Evolutionary conservation across 1,140 invertebrate genomes (phyloP).

Genomic region (Reticulitermes speratus): DNA sequence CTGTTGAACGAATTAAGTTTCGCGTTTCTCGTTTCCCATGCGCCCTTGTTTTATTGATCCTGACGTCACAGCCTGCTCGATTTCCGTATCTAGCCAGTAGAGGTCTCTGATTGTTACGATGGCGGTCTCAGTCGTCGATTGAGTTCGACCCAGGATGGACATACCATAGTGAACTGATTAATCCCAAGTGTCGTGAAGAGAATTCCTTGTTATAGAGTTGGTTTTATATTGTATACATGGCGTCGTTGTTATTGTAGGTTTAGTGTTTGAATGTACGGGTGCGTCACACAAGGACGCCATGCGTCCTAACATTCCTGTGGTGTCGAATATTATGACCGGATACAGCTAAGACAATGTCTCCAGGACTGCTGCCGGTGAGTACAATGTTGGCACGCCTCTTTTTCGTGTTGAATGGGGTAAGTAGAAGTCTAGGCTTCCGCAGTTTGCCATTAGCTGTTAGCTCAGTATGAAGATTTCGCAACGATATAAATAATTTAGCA

Average conservation of each 20-base stretch:
- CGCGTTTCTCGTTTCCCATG: not conserved
- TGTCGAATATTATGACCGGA: not conserved
- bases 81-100: not conserved
- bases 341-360: constrained; percentile 10
- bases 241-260: not conserved
- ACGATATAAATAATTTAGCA: too few species aligned
- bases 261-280: not conserved
- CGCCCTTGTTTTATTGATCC: constrained; percentile 9
- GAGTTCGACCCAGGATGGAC: not conserved
- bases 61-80: not conserved
- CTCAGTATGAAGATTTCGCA: too few species aligned
- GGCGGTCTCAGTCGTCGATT: not conserved
- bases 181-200: not conserved
- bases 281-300: not conserved
- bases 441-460: too few species aligned
- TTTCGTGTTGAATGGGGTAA: not conserved
- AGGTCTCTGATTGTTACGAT: not conserved
- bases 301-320: not conserved
- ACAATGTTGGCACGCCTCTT: not conserved
- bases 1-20: constrained; percentile 17
- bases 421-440: not conserved
- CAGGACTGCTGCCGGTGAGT: constrained; percentile 1
- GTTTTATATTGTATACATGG: not conserved
- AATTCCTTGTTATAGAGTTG: not conserved
- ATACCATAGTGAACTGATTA: not conserved